Evolutionary conservation across 2,113 vertebrate genomes (phyloP).

Genomic region (Caloenas nicobarica): DNA sequence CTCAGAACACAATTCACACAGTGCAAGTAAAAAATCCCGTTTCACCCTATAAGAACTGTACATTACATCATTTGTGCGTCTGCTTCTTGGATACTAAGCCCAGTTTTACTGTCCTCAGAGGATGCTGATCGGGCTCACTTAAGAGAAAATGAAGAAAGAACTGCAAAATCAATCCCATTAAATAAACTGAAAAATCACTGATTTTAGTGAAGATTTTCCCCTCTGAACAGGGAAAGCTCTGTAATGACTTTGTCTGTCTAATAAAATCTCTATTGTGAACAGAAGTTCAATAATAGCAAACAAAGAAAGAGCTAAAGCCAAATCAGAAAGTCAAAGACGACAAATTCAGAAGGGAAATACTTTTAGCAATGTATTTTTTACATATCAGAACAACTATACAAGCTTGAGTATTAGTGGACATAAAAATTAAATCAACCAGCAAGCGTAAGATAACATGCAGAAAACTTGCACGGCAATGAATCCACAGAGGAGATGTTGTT

Average conservation of each 20-base stretch:
- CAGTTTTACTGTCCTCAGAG: background rate
- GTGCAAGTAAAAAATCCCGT: background rate
- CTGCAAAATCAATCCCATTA: background rate
- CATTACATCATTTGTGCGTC: background rate
- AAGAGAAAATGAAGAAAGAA: background rate
- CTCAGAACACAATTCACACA: background rate
- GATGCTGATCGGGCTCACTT: background rate
- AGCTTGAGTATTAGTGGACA: background rate
- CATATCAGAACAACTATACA: background rate
- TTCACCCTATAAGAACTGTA: background rate
- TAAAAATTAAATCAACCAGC: background rate
- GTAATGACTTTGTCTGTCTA: background rate
- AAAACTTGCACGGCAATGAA: background rate
- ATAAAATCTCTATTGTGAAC: background rate
- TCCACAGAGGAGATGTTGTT: background rate
- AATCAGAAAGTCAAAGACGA: background rate
- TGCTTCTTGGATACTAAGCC: background rate
- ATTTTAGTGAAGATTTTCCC: background rate
- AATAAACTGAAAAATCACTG: background rate
- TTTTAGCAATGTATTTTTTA: background rate
- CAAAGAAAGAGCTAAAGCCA: background rate
- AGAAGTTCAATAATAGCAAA: background rate
- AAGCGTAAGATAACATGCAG: background rate
- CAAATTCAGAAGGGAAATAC: background rate
- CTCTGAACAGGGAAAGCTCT: background rate